Base-by-base conservation (phyloP, 2,888 invertebrate genomes). In the Sinelater perroti region DNA sequence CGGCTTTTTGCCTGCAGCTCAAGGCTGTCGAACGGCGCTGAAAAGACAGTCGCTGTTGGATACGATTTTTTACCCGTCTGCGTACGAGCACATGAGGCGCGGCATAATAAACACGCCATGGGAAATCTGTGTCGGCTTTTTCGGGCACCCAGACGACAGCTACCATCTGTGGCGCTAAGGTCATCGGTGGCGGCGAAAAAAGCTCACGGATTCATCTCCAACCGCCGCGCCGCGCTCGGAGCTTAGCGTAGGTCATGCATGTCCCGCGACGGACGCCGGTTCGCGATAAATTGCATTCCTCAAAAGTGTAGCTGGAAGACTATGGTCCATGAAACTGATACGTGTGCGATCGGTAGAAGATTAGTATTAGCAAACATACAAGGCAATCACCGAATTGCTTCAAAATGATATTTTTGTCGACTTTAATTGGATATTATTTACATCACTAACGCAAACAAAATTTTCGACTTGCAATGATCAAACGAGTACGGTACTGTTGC, bases 51-150 rank as follows among this genome's bases (percentile, higher is more conserved):
- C 44, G 18, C 28, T 38, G 45, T 45, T 51, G 50, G 56, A 50
- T 50, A 50, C 36, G 20, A 50, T 56, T 56, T 56, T 56, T 50
- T 56, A 46, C 35, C 36, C 20, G 56, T 56, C 56, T 56, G 14
- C 38, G 35, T 33, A 38, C 47, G 45, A 54, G 35, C 54, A 56
- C 36, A 31, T 49, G 50, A 44, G 17, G 36, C 26, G 36, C 46
- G 51, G 50, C 13, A 13, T 28, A 36, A 36, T 35, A 49, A 49
- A 33, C 42, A 50, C 14, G 35, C 57, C 51, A 51, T 57, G 51
- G 57, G 51, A 57, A 57, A 51, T 46, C 35, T 51, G 26, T 52
- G 44, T 35, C 53, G 36, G 11, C 30, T 28, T 26, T 35, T 45
- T 46, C 2, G 3, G 26, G 44, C 33, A 52, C 35, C 21, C 24